Conservation (phyloP, 2,113 vertebrate species). For the Chaenogobius annularis region DNA sequence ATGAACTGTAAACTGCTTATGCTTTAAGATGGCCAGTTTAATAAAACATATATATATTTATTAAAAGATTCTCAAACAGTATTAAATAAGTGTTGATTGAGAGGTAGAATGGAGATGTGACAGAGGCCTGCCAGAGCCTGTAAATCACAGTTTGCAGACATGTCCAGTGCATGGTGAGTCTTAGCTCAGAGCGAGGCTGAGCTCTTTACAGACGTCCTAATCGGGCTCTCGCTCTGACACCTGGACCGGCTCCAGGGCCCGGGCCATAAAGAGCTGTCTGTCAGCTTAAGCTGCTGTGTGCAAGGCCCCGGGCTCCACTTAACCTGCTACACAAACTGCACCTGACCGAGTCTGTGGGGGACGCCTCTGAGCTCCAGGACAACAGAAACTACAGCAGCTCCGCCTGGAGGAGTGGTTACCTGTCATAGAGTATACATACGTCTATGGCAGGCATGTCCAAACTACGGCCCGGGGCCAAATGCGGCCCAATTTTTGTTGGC, state of each 20-base stretch:
- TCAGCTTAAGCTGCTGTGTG: conserved; percentile 62
- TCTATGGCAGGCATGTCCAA: too few species aligned
- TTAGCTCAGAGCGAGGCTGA: conserved; percentile 19
- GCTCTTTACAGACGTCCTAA: conserved; percentile 30
- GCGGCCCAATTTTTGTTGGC: too few species aligned
- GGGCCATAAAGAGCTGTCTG: conserved; percentile 64
- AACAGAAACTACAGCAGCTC: conserved; percentile 35
- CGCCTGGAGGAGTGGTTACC: conserved; percentile 2
- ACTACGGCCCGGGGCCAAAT: too few species aligned
- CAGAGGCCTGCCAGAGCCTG: conserved; percentile 2
- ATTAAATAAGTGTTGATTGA: conserved; percentile 2
- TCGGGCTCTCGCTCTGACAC: conserved; percentile 51
- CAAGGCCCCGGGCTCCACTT: conserved; percentile 59
- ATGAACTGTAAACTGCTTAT: background rate
- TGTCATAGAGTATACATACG: too few species aligned
- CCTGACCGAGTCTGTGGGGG: conserved; percentile 54
- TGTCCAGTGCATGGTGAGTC: conserved; percentile 22
- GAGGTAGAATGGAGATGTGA: background rate
- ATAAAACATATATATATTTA: background rate
- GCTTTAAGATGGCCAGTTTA: background rate
- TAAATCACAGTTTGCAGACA: conserved; percentile 39
- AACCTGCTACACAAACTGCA: conserved; percentile 41
- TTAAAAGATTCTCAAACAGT: background rate
- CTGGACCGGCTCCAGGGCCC: conserved; percentile 65
- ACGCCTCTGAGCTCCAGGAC: conserved; percentile 30